Percentiles rank a stretch among this genome's conserved stretches.
phyloP scores from a whole-genome alignment of 2,888 invertebrate species.

The Amphipoea oculea region DNA sequence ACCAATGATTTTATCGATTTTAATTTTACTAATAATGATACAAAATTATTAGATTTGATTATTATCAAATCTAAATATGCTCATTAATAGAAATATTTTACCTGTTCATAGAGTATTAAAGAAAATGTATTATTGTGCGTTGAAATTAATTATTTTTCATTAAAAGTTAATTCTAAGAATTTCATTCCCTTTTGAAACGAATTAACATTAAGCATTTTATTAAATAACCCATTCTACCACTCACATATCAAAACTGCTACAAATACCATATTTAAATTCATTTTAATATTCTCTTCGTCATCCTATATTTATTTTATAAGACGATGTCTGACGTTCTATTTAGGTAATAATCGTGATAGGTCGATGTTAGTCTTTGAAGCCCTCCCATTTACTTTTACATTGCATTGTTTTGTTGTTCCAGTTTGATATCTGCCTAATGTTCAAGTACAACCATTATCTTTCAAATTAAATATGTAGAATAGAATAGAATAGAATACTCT shows the following conservation, averaged over 20 bases:
- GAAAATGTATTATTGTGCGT: not conserved
- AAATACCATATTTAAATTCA: not conserved
- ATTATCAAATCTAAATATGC: not conserved
- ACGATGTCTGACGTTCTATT: slow-evolving; percentile 26
- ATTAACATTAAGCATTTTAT: not conserved
- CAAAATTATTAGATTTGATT: slow-evolving; percentile 20
- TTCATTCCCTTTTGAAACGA: not conserved
- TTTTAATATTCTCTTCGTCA: not conserved
- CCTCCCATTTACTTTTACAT: slow-evolving; percentile 27
- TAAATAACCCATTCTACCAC: not conserved
- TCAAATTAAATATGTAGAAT: not conserved
- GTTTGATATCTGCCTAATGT: slow-evolving; percentile 3
- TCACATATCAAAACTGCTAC: not conserved
- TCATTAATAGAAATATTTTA: not conserved
- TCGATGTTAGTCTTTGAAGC: slow-evolving; percentile 33
- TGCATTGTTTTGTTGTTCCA: slow-evolving; percentile 22
- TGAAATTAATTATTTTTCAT: not conserved
- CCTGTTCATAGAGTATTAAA: not conserved
- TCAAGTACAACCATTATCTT: not conserved
- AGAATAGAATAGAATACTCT: too few species aligned
- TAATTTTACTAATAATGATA: slow-evolving; percentile 19
- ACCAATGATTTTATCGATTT: not conserved
- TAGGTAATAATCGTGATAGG: slow-evolving; percentile 55
- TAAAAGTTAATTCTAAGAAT: not conserved
- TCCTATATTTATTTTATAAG: slow-evolving; percentile 3